Conservation (phyloP, 2,113 vertebrate genomes). For the Elgaria multicarinata region DNA sequence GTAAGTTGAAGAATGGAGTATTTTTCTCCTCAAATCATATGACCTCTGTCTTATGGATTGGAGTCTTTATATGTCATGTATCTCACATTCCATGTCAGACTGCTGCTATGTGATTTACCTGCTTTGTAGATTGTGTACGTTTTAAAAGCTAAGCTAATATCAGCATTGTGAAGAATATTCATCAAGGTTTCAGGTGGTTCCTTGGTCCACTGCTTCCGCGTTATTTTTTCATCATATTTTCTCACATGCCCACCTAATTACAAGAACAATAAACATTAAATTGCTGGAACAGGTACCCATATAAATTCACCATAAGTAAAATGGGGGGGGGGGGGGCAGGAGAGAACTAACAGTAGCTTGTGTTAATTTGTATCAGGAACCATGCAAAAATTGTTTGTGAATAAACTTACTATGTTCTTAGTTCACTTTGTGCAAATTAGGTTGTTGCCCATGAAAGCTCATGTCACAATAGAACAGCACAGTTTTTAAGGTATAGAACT, state of each 20-base stretch:
- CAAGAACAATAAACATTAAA: slow-evolving; percentile 12
- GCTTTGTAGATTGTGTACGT: slow-evolving; percentile 86
- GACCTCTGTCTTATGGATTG: accelerated
- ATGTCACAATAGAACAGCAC: not conserved
- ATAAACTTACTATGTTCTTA: not conserved
- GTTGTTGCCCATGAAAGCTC: not conserved
- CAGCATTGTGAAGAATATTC: slow-evolving; percentile 83
- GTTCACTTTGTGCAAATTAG: not conserved
- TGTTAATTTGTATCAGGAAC: not conserved
- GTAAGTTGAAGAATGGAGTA: too few relatives aligned
- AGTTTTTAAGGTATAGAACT: not conserved
- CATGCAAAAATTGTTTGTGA: not conserved
- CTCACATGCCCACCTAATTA: slow-evolving; percentile 71
- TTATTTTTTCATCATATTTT: slow-evolving; percentile 65
- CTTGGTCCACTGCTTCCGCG: slow-evolving; percentile 84
- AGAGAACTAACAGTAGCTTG: not conserved
- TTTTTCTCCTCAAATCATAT: too few relatives aligned
- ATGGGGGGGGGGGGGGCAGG: too few relatives aligned
- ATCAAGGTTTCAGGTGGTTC: slow-evolving; percentile 82
- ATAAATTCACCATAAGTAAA: slow-evolving; percentile 2
- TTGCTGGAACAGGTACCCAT: not conserved
- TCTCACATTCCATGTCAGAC: not conserved
- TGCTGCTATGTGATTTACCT: slow-evolving; percentile 72
- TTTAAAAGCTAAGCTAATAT: slow-evolving; percentile 83
- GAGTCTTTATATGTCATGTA: too few relatives aligned